Conservation (phyloP, 1,140 invertebrate genomes). For the Camponotus pennsylvanicus region DNA sequence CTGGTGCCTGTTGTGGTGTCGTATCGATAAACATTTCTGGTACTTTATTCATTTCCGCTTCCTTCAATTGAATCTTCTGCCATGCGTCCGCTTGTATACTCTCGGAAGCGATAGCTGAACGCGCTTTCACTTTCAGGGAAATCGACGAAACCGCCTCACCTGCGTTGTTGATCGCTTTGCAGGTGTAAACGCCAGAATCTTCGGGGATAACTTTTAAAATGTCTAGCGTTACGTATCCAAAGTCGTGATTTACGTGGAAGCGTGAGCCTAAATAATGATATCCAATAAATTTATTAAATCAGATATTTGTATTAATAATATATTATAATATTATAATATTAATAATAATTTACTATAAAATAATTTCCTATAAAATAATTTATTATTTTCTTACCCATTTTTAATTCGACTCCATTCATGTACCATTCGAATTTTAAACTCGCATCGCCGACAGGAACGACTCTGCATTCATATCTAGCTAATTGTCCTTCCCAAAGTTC, state of each 20-base stretch:
- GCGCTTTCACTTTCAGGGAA: conserved; percentile 94
- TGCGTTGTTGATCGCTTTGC: conserved; percentile 95
- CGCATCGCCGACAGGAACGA: conserved; percentile 98
- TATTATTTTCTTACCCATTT: conserved; percentile 90
- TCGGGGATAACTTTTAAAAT: conserved; percentile 95
- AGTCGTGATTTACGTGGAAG: conserved; percentile 96
- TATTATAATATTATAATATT: background rate
- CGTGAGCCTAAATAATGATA: conserved; percentile 89
- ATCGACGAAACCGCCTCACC: conserved; percentile 97
- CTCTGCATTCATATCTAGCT: conserved; percentile 98
- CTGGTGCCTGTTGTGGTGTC: conserved; percentile 94
- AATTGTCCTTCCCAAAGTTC: conserved; percentile 97
- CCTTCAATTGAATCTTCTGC: conserved; percentile 95
- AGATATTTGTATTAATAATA: background rate
- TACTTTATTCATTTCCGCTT: conserved; percentile 95
- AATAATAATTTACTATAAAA: conserved; percentile 16
- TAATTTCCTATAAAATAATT: background rate
- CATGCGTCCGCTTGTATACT: conserved; percentile 94
- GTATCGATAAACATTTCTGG: conserved; percentile 94
- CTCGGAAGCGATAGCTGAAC: conserved; percentile 92
- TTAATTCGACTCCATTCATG: conserved; percentile 96
- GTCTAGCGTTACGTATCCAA: conserved; percentile 97
- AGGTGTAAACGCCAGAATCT: conserved; percentile 97
- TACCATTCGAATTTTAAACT: conserved; percentile 97
- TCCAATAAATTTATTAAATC: conserved; percentile 74